These are phyloP conservation scores for Meda fulgida DNA, from an alignment of 2,797 vertebrate species.

Conservation along the genomic window DNA sequence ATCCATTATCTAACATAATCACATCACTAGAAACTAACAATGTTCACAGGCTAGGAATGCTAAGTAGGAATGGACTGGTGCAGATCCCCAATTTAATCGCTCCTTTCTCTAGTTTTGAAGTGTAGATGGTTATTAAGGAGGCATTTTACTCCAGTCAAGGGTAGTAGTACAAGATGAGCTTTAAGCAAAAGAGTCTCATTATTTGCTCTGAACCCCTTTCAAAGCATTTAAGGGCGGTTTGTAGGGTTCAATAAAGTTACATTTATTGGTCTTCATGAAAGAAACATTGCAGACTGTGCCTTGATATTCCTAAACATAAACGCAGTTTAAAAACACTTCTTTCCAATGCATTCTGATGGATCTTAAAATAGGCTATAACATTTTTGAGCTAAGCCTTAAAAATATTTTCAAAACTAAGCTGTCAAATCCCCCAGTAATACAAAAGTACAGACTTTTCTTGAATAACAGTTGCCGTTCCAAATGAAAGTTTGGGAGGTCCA, in stretches of 20 bases:
- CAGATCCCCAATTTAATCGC: constrained; percentile 11
- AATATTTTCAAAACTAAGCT: neutral
- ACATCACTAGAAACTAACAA: neutral
- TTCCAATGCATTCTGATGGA: neutral
- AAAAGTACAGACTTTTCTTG: neutral
- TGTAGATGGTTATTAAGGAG: constrained; percentile 19
- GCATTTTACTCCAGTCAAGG: neutral
- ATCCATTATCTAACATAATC: neutral
- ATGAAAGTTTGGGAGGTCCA: constrained; percentile 1
- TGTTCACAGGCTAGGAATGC: neutral
- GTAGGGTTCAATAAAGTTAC: neutral
- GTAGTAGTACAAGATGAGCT: constrained; percentile 5
- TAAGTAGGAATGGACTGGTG: constrained; percentile 1
- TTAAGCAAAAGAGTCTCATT: constrained; percentile 13
- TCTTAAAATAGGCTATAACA: neutral
- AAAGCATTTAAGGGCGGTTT: neutral
- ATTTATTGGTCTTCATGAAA: constrained; percentile 18
- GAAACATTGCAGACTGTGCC: neutral
- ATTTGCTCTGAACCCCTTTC: neutral
- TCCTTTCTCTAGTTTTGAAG: neutral
- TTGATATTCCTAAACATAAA: constrained; percentile 9
- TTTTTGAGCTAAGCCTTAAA: neutral
- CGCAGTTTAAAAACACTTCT: neutral
- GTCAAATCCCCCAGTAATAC: neutral
- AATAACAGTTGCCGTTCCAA: neutral